Evolutionary conservation across 2,888 invertebrate genomes (phyloP).

Genomic region (Catocala fraxini): DNA sequence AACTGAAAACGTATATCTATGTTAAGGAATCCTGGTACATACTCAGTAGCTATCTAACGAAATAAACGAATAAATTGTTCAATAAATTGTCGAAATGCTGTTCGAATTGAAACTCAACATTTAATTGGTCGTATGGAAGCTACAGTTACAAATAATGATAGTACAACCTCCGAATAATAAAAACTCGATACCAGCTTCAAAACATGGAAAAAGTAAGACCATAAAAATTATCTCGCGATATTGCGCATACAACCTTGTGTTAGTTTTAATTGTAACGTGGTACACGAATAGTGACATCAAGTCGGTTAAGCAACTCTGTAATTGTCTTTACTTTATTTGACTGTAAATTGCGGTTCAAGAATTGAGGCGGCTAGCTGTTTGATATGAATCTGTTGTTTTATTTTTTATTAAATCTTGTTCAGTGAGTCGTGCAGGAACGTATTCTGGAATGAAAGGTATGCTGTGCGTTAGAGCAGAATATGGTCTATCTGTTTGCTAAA

Average conservation of each 20-base stretch:
- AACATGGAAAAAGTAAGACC: conserved; percentile 37
- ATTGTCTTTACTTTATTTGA: conserved; percentile 49
- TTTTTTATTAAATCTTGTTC: too few species aligned
- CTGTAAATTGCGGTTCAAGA: background rate
- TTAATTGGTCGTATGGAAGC: background rate
- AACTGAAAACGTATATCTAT: too few species aligned
- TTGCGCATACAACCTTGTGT: conserved; percentile 73
- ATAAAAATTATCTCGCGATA: conserved; percentile 71
- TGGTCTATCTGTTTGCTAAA: too few species aligned
- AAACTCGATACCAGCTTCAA: conserved; percentile 6
- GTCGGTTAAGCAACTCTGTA: conserved; percentile 49
- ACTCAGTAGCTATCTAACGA: too few species aligned
- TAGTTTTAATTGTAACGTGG: conserved; percentile 61
- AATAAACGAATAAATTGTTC: too few species aligned
- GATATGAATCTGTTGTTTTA: too few species aligned
- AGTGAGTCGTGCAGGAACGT: too few species aligned
- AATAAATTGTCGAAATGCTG: too few species aligned
- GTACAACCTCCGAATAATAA: background rate
- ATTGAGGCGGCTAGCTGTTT: background rate
- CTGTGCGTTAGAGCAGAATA: too few species aligned
- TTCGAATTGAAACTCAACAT: background rate
- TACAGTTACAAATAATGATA: background rate
- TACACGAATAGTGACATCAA: conserved; percentile 43
- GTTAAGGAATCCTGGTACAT: too few species aligned
- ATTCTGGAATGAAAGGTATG: too few species aligned